A percentile compares a stretch with the other conserved stretches of the same genome.
Conservation (phyloP, 1,140 invertebrate species). For the Coptotermes formosanus region DNA sequence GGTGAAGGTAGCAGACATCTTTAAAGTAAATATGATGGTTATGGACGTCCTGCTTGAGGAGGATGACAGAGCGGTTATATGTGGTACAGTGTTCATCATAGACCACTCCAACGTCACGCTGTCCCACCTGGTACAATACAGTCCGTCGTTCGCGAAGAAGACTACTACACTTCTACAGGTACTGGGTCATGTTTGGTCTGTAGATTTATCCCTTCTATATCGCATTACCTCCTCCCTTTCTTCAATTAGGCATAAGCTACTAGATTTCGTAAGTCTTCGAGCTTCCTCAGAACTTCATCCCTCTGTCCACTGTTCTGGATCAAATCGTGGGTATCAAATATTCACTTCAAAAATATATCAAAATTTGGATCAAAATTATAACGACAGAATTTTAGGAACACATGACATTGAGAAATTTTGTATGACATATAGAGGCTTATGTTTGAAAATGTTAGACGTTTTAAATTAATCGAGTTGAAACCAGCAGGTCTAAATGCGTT, state of each 20-base stretch:
- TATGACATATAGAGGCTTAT: too few species aligned
- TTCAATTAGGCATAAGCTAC: background rate
- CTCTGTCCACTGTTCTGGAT: background rate
- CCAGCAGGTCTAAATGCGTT: too few species aligned
- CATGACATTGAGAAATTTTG: too few species aligned
- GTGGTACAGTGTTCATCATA: slow-evolving; percentile 76
- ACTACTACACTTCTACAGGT: slow-evolving; percentile 77
- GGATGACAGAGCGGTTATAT: slow-evolving; percentile 66
- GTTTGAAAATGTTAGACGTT: too few species aligned
- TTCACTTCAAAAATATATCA: too few species aligned
- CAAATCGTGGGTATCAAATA: too few species aligned
- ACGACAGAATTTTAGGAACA: too few species aligned
- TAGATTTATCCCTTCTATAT: too few species aligned
- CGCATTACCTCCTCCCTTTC: too few species aligned
- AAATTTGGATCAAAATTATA: too few species aligned
- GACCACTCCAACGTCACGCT: slow-evolving; percentile 72
- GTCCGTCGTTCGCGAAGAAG: slow-evolving; percentile 72
- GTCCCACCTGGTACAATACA: slow-evolving; percentile 71
- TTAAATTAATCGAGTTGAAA: too few species aligned
- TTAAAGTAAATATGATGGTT: slow-evolving; percentile 78
- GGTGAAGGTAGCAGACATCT: slow-evolving; percentile 60
- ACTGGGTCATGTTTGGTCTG: slow-evolving; percentile 27
- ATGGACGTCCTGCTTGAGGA: slow-evolving; percentile 73
- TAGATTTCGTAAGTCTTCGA: background rate
- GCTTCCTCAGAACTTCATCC: background rate